Base-by-base conservation (phyloP, 2,888 invertebrate species). In the Eupithecia abbreviata region DNA sequence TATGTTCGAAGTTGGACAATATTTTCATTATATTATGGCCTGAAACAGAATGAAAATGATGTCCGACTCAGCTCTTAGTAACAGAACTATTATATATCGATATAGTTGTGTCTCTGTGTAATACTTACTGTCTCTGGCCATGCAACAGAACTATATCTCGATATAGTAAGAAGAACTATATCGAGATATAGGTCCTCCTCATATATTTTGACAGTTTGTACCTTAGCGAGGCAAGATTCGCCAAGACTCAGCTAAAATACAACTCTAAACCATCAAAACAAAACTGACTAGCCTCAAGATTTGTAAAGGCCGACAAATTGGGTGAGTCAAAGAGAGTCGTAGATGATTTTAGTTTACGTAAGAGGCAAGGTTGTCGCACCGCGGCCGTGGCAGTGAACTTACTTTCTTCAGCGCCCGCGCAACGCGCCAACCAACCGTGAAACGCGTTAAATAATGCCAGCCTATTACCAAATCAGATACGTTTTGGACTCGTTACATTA, bases 301-400 rank as follows among this genome's bases (percentile, higher is more conserved):
- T 58, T 58, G 58, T 58, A 58, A 58, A 58, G 45, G 68, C 43
- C 68, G 43, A 68, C 18, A 68, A 76, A 78, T 78, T 75, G 77
- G 75, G 85, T 84, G 85, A 87, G 87, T 87, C 86, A 49, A 30
- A 62, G 67, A 41, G 87, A 84, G 47, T 69, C 69, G 69, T 86
- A 86, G 86, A 86, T 84, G 82, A 84, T 82, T 84, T 86, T 85
- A 84, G 82, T 84, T 86, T 85, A 87, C 85, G 88, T 87, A 82
- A 83, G 78, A 75, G 71, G 88, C 92, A 92, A 93, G 93, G 93
- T 93, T 93, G 94, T 93, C 93, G 93, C 90, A 89, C 89, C 89
- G 88, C 86, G 93, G 87, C 94, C 94, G 90, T 94, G 94, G 92
- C 94, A 94, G 90, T 95, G 95, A 95, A 94, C 94, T 94, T 94